phyloP scores from a whole-genome alignment of 2,113 vertebrate genomes.

The Oenanthe melanoleuca region DNA sequence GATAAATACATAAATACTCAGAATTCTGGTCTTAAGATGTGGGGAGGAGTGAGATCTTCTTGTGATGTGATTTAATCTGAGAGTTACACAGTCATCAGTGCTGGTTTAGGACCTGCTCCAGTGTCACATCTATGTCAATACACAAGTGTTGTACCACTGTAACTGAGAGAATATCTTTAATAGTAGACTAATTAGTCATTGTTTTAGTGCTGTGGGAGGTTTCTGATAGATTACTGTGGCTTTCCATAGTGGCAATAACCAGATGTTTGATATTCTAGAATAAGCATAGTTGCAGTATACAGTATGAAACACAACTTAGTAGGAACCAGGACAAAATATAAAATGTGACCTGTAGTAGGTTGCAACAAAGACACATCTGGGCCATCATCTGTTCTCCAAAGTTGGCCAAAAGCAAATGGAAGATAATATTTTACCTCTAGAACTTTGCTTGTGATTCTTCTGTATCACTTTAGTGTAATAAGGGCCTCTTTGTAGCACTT shows the following conservation, averaged over 20 bases:
- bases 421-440: neutral
- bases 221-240: neutral
- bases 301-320: neutral
- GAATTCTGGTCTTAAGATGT: neutral
- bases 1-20: neutral
- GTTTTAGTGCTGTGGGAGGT: neutral
- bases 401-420: neutral
- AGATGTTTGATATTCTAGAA: neutral
- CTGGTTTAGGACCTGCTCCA: neutral
- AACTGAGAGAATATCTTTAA: neutral
- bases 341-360: neutral
- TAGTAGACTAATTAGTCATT: neutral
- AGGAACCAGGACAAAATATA: neutral
- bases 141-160: accelerated
- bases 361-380: neutral
- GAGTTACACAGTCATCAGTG: neutral
- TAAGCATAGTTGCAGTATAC: neutral
- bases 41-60: neutral
- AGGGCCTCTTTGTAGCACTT: neutral
- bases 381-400: neutral
- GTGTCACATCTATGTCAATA: neutral
- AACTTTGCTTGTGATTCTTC: neutral
- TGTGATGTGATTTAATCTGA: neutral
- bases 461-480: accelerated
- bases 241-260: neutral